Base-by-base conservation (phyloP, 2,797 vertebrate species). In the Clarias pachynema region DNA sequence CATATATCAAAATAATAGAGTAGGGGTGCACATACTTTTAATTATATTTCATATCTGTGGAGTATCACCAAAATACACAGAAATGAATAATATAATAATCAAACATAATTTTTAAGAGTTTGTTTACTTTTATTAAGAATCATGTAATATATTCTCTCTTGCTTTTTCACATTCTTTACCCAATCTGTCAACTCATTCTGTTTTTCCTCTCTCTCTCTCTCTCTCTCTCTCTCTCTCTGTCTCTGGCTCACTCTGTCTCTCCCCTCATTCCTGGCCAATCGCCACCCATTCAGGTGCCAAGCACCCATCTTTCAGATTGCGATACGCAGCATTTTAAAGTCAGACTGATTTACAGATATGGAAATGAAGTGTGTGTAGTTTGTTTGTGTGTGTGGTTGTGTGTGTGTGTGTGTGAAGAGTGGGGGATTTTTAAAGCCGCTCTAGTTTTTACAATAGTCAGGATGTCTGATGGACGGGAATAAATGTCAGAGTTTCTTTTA, bases 291-390 rank as follows among this genome's bases (percentile, higher is more conserved):
- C 91, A 86, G 86, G 89, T 93, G 93, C 94, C 95, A 95, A 92
- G 92, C 88, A 87, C 89, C 93, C 92, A 93, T 94, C 93, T 88
- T 88, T 94, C 87, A 92, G 90, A 93, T 92, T 94, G 93, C 93
- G 92, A 94, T 92, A 91, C 92, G 91, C 89, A 82, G 87, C 86
- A 89, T 91, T 94, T 94, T 92, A 93, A 93, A 94, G 91, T 93
- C 92, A 92, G 83, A 77, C 89, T 91, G 93, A 94, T 94, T 94
- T 93, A 93, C 90, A 89, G 57, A 49, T 56, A 57, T 81, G 56
- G 22, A 37, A 40, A 34, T 53, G 44, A 24, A 26, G 26, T 20
- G 70, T 31, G 73, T 40, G 20, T 40, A 20, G 69, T 72, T 37
- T 44, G 70, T 49, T 40, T 26, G 15, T 29, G 24, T 26, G 14